A percentile compares a stretch with the other conserved stretches of the same genome.
These are phyloP conservation scores for Micrasema minimum DNA, from an alignment of 1,140 invertebrate genomes.

Conservation along the genomic window DNA sequence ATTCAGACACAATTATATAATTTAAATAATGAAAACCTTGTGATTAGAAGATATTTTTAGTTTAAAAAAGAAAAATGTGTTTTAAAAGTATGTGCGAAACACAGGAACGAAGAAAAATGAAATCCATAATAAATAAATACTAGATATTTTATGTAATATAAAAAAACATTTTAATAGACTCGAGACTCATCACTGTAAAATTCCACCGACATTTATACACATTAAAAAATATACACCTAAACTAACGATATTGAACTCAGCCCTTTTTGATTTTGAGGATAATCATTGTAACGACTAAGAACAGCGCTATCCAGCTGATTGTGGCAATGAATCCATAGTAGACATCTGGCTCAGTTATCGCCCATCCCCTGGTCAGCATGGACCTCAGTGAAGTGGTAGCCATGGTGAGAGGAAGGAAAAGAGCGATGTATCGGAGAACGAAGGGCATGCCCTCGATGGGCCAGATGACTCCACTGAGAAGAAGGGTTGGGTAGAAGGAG, in stretches of 20 bases:
- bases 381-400: slow-evolving; percentile 90
- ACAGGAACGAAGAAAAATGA: neutral
- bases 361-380: slow-evolving; percentile 91
- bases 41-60: no score
- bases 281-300: slow-evolving; percentile 83
- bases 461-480: slow-evolving; percentile 92
- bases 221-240: slow-evolving; percentile 35
- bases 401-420: slow-evolving; percentile 88
- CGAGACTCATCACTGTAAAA: slow-evolving; percentile 7
- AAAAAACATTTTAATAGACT: slow-evolving; percentile 17
- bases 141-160: no score
- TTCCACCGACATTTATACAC: slow-evolving; percentile 19
- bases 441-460: slow-evolving; percentile 90
- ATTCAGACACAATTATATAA: no score
- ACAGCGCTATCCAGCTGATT: slow-evolving; percentile 88
- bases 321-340: slow-evolving; percentile 91
- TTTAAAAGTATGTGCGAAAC: neutral
- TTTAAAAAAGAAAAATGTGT: no score
- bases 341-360: slow-evolving; percentile 81
- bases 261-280: slow-evolving; percentile 83
- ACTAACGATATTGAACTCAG: slow-evolving; percentile 54
- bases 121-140: slow-evolving; percentile 27
- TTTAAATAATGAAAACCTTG: no score
- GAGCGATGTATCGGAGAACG: slow-evolving; percentile 82
- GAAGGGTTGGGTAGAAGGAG: slow-evolving; percentile 92